phyloP scores from a whole-genome alignment of 2,888 invertebrate species.

The Corbicula japonica region DNA sequence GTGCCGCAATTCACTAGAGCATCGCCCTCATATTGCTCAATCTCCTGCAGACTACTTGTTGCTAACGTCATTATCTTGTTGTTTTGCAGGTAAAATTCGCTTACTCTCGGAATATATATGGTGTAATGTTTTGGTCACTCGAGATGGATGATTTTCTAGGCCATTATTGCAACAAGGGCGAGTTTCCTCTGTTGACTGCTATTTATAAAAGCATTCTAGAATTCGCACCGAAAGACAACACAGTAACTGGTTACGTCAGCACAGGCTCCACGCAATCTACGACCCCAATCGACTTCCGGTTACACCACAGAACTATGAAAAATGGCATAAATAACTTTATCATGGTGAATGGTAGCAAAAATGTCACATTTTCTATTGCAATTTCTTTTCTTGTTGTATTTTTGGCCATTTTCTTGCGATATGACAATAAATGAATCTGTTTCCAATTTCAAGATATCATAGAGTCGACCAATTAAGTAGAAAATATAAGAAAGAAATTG shows the following conservation, averaged over 20 bases:
- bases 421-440: no score
- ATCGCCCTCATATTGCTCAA: no score
- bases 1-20: no score
- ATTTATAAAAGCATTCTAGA: slow-evolving; percentile 62
- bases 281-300: slow-evolving; percentile 52
- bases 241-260: slow-evolving; percentile 2
- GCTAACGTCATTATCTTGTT: no score
- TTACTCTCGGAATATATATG: slow-evolving; percentile 90
- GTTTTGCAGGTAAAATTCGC: slow-evolving; percentile 90
- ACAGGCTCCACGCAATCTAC: slow-evolving; percentile 43
- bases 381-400: neutral
- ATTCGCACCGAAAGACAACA: slow-evolving; percentile 17
- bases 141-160: slow-evolving; percentile 83
- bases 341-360: slow-evolving; percentile 23
- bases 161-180: slow-evolving; percentile 73
- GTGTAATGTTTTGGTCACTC: slow-evolving; percentile 82
- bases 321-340: slow-evolving; percentile 54
- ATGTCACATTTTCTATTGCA: neutral
- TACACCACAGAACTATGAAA: slow-evolving; percentile 55
- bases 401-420: no score
- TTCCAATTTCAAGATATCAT: no score
- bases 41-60: no score
- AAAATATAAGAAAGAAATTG: no score
- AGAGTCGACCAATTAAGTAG: no score
- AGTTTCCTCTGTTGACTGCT: slow-evolving; percentile 76